Conservation (phyloP, 2,113 vertebrate species). For the Acanthochromis polyacanthus region DNA sequence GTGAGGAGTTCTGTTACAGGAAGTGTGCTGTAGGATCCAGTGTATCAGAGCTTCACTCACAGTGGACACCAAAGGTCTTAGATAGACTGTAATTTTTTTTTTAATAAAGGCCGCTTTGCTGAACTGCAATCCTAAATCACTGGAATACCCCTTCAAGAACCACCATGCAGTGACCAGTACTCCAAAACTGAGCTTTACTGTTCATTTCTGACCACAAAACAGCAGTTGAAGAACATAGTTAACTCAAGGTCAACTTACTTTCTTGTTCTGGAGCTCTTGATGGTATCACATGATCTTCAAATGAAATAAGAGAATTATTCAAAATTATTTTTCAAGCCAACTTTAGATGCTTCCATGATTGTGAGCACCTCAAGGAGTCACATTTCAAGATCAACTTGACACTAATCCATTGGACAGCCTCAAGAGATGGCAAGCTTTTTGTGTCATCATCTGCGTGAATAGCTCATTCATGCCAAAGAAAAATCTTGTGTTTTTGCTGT, state of each 20-base stretch:
- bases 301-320: neutral
- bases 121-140: neutral
- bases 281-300: neutral
- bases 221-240: neutral
- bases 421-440: neutral
- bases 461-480: no score
- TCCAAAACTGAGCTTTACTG: neutral
- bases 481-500: no score
- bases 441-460: no score
- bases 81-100: no score
- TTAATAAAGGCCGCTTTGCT: neutral
- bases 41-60: no score
- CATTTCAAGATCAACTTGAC: neutral
- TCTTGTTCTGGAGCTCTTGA: neutral
- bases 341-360: neutral
- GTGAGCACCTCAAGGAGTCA: neutral
- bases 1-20: no score
- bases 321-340: no score
- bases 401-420: neutral
- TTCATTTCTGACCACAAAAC: conserved; percentile 4
- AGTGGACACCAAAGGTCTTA: no score
- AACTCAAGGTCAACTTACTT: neutral
- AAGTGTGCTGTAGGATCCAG: no score
- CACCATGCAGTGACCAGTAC: neutral
- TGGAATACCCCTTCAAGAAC: conserved; percentile 2